Evolutionary conservation across 1,140 invertebrate genomes (phyloP), one percentile per base, ranked within the genome.

Genomic region (Branchinecta lindahli): DNA sequence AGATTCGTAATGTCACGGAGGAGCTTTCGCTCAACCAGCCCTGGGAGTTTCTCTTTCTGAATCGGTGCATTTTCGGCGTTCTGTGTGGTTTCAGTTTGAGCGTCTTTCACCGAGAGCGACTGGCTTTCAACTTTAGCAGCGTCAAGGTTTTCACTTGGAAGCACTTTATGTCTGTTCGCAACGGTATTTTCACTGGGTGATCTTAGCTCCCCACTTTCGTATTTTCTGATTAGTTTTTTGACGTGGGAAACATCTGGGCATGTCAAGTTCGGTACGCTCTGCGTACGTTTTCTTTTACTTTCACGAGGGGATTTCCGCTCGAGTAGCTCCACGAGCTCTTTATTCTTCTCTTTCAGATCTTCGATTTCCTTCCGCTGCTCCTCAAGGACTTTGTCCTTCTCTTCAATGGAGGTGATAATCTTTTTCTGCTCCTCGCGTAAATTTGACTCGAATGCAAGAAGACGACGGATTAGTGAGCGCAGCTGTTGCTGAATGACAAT

Each of bases 371-470:
- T 80, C 74, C 85, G 84, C 75, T 89, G 88, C 69, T 83, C 81
- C 71, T 83, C 82, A 45, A 89, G 88, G 20, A 87, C 82, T 74
- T 82, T 83, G 75, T 88, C 70, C 75, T 87, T 87, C 74, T 87
- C 85, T 52, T 82, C 81, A 4, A 90, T 79, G 68, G 86, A 82
- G 61, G 84, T 83, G 46, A 83, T 82, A 61, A 90, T 88, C 72
- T 83, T 84, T 74, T 86, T 86, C 75, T 89, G 87, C 76, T 90
- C 88, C 74, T 86, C 83, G n/a, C 84, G 83, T 4, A 89, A 77
- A n/a, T 85, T 79, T 0, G 86, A 85, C 75, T 90, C 87, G 15
- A 89, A 81, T 20, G 86, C 81, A 10, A 88, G 80, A 44, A 90
- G 76, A 2, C 87, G 86, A 12, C 86, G 81, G 5, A 89, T 78